Percentiles rank a stretch among this genome's conserved stretches.
These are phyloP conservation scores for Zaprionus tsacasi DNA, from an alignment of 1,140 invertebrate genomes.

Conservation along the genomic window DNA sequence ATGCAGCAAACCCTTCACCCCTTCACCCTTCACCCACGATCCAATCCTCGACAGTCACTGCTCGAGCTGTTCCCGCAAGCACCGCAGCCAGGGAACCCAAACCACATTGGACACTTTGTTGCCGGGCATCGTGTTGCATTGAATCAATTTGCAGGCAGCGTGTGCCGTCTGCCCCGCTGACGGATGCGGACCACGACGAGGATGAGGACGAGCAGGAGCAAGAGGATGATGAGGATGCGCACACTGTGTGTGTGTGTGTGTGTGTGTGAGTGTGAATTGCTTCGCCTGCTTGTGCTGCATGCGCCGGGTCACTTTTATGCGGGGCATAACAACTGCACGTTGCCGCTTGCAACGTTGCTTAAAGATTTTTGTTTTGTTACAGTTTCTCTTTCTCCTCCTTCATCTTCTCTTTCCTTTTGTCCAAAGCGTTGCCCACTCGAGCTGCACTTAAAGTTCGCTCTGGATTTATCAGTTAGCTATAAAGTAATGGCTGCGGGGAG, in stretches of 20 bases:
- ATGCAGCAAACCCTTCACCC: slow-evolving; percentile 15
- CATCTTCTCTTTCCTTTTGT: neutral
- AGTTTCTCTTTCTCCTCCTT: neutral
- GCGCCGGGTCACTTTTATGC: slow-evolving; percentile 5
- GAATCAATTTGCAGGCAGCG: slow-evolving; percentile 50
- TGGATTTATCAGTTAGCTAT: neutral
- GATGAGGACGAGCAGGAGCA: neutral
- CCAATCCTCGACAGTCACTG: neutral
- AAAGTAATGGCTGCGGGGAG: neutral
- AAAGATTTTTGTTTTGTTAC: neutral
- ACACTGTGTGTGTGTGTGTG: neutral
- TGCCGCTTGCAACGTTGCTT: slow-evolving; percentile 21
- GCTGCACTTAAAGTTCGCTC: neutral
- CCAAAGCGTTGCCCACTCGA: neutral
- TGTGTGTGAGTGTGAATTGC: slow-evolving; percentile 5
- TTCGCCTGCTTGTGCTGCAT: slow-evolving; percentile 14
- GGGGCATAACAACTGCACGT: slow-evolving; percentile 23
- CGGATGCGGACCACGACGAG: slow-evolving; percentile 32
- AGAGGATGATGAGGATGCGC: slow-evolving; percentile 8
- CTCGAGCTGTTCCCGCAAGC: slow-evolving; percentile 9
- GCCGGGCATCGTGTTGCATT: slow-evolving; percentile 38
- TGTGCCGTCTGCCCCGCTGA: slow-evolving; percentile 28
- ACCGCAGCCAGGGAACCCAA: slow-evolving; percentile 30
- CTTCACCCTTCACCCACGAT: neutral
- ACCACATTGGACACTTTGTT: slow-evolving; percentile 53